Percentiles rank a stretch among this genome's conserved stretches.
Conservation (phyloP, 2,888 invertebrate genomes). For the Nymphalis urticae region DNA sequence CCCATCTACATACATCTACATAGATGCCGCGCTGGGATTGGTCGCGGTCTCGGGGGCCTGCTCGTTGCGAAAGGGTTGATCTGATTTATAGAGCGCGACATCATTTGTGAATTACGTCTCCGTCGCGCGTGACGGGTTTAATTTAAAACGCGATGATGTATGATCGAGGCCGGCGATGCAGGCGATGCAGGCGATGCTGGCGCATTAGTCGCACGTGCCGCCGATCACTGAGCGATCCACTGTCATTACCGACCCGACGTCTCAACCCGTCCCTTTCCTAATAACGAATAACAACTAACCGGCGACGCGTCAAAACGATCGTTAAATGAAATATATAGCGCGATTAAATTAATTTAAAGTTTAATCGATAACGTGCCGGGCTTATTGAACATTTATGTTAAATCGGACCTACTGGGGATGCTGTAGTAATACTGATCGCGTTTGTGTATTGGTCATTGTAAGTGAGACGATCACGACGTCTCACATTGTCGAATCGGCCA, state of each 20-base stretch:
- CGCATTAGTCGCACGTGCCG: constrained; percentile 41
- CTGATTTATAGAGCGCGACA: constrained; percentile 55
- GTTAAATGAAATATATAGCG: constrained; percentile 24
- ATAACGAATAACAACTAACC: background rate
- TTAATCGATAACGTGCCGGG: constrained; percentile 20
- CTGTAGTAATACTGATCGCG: background rate
- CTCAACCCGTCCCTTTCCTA: constrained; percentile 19
- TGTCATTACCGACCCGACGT: constrained; percentile 16
- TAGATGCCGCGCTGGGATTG: constrained; percentile 49
- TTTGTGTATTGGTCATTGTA: background rate
- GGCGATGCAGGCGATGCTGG: constrained; percentile 7
- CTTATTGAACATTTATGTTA: constrained; percentile 13
- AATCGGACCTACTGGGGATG: background rate
- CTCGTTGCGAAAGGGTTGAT: constrained; percentile 37
- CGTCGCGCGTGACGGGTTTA: constrained; percentile 53
- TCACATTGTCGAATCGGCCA: background rate
- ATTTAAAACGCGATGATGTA: constrained; percentile 68
- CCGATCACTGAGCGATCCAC: constrained; percentile 15
- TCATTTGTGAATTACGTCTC: constrained; percentile 55
- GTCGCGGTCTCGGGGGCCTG: constrained; percentile 52
- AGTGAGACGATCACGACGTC: too few species aligned
- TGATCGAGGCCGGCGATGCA: constrained; percentile 34
- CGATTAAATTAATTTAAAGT: constrained; percentile 30
- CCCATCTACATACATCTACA: constrained; percentile 42
- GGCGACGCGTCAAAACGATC: constrained; percentile 14